These are phyloP conservation scores for Triops longicaudatus DNA, from an alignment of 1,140 invertebrate species.

Conservation along the genomic window DNA sequence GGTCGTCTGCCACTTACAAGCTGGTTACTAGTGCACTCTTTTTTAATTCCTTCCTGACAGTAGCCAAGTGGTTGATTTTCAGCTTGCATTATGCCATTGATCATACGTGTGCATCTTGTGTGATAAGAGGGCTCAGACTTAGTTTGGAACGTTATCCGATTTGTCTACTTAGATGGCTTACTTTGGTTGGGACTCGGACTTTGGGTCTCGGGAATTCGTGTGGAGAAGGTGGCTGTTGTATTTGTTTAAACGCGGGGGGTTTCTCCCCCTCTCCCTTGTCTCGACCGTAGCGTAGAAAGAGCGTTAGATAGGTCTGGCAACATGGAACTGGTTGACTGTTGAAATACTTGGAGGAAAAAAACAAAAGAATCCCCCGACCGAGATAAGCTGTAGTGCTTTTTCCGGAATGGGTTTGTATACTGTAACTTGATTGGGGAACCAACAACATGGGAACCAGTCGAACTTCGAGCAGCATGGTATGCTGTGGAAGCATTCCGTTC, in stretches of 20 bases:
- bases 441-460: not conserved
- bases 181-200: not conserved
- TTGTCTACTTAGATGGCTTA: not conserved
- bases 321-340: not conserved
- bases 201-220: not conserved
- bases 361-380: too few species aligned
- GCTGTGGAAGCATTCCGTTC: not conserved
- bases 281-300: too few species aligned
- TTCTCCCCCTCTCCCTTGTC: too few species aligned
- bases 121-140: constrained; percentile 4
- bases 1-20: not conserved
- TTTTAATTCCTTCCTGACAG: not conserved
- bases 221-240: too few species aligned
- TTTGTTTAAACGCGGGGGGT: not conserved
- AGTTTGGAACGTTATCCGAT: not conserved
- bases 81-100: not conserved
- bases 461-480: not conserved
- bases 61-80: not conserved
- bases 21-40: not conserved
- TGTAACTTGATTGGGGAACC: not conserved
- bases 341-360: not conserved
- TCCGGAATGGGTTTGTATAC: not conserved
- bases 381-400: not conserved
- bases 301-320: not conserved
- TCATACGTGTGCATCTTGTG: not conserved